Conservation (phyloP, 2,888 invertebrate species). For the Kuschelorhynchus macadamiae region DNA sequence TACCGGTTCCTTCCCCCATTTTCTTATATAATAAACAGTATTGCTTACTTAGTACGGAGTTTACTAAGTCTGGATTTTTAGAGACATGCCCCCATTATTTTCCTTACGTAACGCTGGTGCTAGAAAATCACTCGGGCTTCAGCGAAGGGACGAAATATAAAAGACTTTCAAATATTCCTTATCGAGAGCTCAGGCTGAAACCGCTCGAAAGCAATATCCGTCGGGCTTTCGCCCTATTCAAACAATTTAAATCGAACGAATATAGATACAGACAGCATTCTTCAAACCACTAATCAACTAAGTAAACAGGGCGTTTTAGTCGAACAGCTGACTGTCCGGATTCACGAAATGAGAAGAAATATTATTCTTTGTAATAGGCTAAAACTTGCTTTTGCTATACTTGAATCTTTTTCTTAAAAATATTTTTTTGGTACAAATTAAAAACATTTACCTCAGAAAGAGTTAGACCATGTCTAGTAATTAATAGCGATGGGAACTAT, state of each 20-base stretch:
- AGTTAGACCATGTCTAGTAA: too few relatives aligned
- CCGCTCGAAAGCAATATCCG: slow-evolving; percentile 3
- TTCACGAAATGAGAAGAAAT: slow-evolving; percentile 36
- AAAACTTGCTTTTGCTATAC: slow-evolving; percentile 24
- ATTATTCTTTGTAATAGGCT: slow-evolving; percentile 45
- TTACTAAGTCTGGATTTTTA: too few relatives aligned
- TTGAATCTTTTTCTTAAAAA: too few relatives aligned
- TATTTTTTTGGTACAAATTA: too few relatives aligned
- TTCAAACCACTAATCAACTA: slow-evolving; percentile 48
- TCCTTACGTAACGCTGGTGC: slow-evolving; percentile 5
- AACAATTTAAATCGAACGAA: slow-evolving; percentile 33
- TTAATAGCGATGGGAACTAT: too few relatives aligned
- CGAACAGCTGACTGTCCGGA: slow-evolving; percentile 36
- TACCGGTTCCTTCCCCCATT: too few relatives aligned
- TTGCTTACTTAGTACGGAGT: too few relatives aligned
- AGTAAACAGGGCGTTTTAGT: slow-evolving; percentile 42
- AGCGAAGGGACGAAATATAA: slow-evolving; percentile 17
- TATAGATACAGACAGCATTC: slow-evolving; percentile 42
- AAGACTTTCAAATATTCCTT: slow-evolving; percentile 15
- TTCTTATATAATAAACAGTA: too few relatives aligned
- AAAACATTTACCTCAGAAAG: too few relatives aligned
- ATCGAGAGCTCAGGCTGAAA: slow-evolving; percentile 17
- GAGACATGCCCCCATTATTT: too few relatives aligned
- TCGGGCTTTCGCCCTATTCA: slow-evolving; percentile 31
- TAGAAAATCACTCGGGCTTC: slow-evolving; percentile 21